Percentiles rank a stretch among this genome's conserved stretches.
Evolutionary conservation across 2,113 vertebrate genomes (phyloP).

Genomic region (Zapus hudsonius): DNA sequence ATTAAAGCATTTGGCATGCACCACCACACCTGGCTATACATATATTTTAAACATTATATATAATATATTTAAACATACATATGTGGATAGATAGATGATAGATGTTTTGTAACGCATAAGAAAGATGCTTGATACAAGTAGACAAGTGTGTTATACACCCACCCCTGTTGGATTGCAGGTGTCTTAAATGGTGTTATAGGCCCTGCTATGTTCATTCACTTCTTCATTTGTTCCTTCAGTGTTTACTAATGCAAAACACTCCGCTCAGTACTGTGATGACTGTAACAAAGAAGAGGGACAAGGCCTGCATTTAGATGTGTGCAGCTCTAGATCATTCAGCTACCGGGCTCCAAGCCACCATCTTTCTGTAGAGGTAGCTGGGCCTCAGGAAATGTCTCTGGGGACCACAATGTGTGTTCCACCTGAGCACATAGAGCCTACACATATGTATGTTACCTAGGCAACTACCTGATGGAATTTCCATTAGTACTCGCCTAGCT

Average conservation of each 20-base stretch:
- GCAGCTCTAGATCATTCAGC: neutral
- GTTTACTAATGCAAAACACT: neutral
- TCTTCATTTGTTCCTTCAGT: neutral
- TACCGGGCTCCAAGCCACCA: neutral
- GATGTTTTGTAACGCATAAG: neutral
- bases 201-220: neutral
- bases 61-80: too few species aligned
- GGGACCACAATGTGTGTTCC: neutral
- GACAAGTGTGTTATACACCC: neutral
- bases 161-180: neutral
- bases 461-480: neutral
- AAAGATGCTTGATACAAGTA: neutral
- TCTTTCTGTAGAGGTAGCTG: neutral
- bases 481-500: neutral
- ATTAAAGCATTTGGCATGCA: too few species aligned
- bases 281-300: neutral
- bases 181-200: neutral
- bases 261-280: neutral
- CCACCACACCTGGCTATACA: too few species aligned
- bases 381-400: neutral
- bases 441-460: neutral
- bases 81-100: too few species aligned
- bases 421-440: neutral
- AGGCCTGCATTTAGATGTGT: neutral
- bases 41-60: too few species aligned